Evolutionary conservation across 2,888 invertebrate species (phyloP).

Genomic region (Anthrax anthrax): DNA sequence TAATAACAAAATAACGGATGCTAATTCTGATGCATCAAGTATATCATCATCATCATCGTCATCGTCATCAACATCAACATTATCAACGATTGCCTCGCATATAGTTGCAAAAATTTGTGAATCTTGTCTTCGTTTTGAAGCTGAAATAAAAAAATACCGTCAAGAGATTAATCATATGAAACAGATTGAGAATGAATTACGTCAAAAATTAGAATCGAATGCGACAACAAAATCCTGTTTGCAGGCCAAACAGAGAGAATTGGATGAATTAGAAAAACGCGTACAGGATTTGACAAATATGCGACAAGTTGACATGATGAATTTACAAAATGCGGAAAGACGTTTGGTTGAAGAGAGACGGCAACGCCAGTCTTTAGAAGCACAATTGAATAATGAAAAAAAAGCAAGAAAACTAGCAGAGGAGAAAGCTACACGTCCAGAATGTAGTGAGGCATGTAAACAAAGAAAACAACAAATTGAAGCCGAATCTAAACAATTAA

Average conservation of each 20-base stretch:
- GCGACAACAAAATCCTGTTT: conserved; percentile 62
- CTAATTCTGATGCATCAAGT: conserved; percentile 19
- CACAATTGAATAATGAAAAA: conserved; percentile 56
- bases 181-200: conserved; percentile 33
- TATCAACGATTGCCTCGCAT: conserved; percentile 31
- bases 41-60: conserved; percentile 25
- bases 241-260: conserved; percentile 54
- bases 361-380: conserved; percentile 55
- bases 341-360: conserved; percentile 71
- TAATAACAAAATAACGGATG: conserved; percentile 16
- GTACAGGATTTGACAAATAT: conserved; percentile 57
- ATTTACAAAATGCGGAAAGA: conserved; percentile 60
- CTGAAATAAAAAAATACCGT: conserved; percentile 33
- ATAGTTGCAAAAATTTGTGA: conserved; percentile 33
- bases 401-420: conserved; percentile 47
- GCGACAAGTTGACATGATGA: conserved; percentile 65
- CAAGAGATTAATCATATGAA: conserved; percentile 32
- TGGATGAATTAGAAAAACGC: conserved; percentile 75
- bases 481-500: conserved; percentile 48
- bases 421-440: conserved; percentile 38
- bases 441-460: conserved; percentile 55
- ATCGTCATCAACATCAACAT: conserved; percentile 23
- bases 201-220: conserved; percentile 39
- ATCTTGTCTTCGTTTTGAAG: conserved; percentile 31
- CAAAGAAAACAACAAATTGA: conserved; percentile 52